Percentiles rank a stretch among this genome's conserved stretches.
phyloP scores from a whole-genome alignment of 2,797 vertebrate genomes.

The Silurus aristotelis region DNA sequence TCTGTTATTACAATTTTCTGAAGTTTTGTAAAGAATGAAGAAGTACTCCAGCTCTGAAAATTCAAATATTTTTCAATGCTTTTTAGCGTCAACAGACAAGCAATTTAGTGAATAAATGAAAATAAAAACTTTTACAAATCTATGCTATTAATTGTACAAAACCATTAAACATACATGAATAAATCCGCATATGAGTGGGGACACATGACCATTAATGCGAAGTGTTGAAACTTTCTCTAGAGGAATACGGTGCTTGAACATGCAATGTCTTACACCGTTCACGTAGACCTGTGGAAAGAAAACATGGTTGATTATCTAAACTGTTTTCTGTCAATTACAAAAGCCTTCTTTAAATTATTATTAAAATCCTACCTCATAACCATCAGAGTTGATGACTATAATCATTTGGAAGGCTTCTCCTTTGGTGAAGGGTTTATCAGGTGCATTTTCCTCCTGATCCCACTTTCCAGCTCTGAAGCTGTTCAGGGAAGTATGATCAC shows the following conservation, averaged over 20 bases:
- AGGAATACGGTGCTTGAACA: conserved; percentile 34
- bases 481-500: conserved; percentile 8
- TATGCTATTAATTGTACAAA: neutral
- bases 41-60: conserved; percentile 22
- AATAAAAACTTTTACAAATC: no score
- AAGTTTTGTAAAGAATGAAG: neutral
- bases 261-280: conserved; percentile 22
- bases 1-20: neutral
- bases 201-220: conserved; percentile 2
- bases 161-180: conserved; percentile 10
- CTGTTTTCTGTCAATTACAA: neutral
- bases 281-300: conserved; percentile 23
- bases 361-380: conserved; percentile 40
- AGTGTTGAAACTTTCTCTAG: conserved; percentile 17
- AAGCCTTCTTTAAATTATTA: neutral
- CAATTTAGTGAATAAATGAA: neutral
- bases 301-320: neutral
- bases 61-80: no score
- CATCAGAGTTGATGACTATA: conserved; percentile 14
- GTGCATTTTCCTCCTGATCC: conserved; percentile 10
- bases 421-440: neutral
- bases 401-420: conserved; percentile 32
- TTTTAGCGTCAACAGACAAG: no score
- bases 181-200: neutral
- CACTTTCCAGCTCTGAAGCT: conserved; percentile 31